Evolutionary conservation across 2,888 invertebrate genomes (phyloP), one percentile per base, ranked within the genome.

Genomic region (Deroplatys truncata): DNA sequence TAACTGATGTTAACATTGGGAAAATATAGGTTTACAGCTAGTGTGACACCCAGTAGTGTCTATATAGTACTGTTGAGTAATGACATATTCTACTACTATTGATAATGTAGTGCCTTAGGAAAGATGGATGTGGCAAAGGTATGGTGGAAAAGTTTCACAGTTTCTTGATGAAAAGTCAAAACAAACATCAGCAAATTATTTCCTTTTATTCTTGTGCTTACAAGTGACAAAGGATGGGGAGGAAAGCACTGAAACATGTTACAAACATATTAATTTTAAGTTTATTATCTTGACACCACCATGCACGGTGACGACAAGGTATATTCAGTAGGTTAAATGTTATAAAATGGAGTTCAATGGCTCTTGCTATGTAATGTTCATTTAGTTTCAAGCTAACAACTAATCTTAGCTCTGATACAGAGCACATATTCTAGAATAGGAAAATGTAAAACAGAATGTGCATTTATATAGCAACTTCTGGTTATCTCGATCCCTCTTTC

Each of bases 161-260:
- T 4, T 72, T 72, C 7, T 72, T 72, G 25, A 20, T 72, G 56
- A 25, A 72, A 20, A 72, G 20, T 72, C 56, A 20, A 16, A 72
- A 7, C 56, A 72, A 72, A 72, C 56, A 72, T 72, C 56, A 72
- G 56, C 56, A 72, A 72, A 72, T 72, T 72, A 72, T 15, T 72
- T 72, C 56, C 56, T 72, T 85, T 85, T 85, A 85, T 85, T 85
- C 13, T 85, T 43, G 85, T 85, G 85, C 85, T 85, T 85, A 85
- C 85, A 43, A n/a, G 49, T 35, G 85, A 85, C 49, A 85, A 43
- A 85, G 49, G 16, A 43, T n/a, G 35, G 43, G 25, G 43, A 85
- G 85, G 43, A 49, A 49, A 85, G 49, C 49, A 85, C 35, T 85
- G 35, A 85, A 85, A 85, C 35, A 85, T 85, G 35, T 85, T 29